phyloP scores from a whole-genome alignment of 2,888 invertebrate genomes.

The Ichneumoninae sp. region DNA sequence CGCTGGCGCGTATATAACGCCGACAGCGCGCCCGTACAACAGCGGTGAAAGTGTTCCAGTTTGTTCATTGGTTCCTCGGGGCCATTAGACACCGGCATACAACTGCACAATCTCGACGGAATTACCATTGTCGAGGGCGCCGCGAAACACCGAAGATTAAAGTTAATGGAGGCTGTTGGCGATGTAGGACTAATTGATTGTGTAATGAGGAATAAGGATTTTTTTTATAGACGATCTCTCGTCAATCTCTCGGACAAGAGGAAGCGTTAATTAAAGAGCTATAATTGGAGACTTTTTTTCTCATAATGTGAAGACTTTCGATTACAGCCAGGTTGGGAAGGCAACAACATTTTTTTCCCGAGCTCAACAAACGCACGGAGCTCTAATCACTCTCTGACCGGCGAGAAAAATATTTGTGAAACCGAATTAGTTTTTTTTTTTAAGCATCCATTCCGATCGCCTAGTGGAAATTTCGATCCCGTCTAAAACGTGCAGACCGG shows the following conservation, averaged over 20 bases:
- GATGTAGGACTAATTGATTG: not conserved
- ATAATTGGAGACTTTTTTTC: no score
- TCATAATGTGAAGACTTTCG: not conserved
- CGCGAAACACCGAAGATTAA: not conserved
- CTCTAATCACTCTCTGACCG: not conserved
- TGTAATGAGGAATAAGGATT: not conserved
- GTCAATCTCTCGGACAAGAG: no score
- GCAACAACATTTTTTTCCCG: not conserved
- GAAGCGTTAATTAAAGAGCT: no score
- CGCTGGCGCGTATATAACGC: not conserved
- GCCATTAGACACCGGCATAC: conserved; percentile 53
- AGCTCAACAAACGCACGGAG: not conserved
- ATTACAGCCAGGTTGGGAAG: not conserved
- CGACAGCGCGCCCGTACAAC: conserved; percentile 47
- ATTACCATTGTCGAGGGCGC: conserved; percentile 1
- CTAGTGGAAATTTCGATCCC: not conserved
- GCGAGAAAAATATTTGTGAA: not conserved
- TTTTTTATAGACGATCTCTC: not conserved
- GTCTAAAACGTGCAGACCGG: not conserved
- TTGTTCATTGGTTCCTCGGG: conserved; percentile 61
- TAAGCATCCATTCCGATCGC: not conserved
- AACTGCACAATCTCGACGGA: conserved; percentile 10
- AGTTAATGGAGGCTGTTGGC: not conserved
- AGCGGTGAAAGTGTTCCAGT: conserved; percentile 69
- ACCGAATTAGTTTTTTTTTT: not conserved